phyloP scores from a whole-genome alignment of 2,113 vertebrate species.

The Sakesphorus luctuosus region DNA sequence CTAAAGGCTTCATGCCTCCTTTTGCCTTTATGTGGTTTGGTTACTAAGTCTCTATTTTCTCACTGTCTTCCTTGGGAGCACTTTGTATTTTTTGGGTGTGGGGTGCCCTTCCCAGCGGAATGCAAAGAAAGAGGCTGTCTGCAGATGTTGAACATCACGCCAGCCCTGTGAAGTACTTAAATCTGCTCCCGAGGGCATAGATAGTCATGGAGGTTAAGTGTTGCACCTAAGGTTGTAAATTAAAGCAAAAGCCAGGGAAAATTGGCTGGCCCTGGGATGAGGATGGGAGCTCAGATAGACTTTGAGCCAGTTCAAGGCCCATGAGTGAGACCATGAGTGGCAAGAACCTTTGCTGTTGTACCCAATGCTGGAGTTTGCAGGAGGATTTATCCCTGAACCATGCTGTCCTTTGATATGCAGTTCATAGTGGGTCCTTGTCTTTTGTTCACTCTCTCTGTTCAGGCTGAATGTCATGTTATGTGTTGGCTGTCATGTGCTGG shows the following conservation, averaged over 20 bases:
- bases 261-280: not conserved
- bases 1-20: not conserved
- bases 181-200: not conserved
- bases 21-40: not conserved
- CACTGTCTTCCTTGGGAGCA: not conserved
- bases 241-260: not conserved
- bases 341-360: not conserved
- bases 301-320: not conserved
- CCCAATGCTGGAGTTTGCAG: not conserved
- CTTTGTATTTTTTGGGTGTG: not conserved
- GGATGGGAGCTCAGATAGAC: not conserved
- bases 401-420: not conserved
- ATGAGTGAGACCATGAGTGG: not conserved
- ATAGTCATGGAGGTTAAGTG: not conserved
- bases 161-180: not conserved
- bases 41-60: not conserved
- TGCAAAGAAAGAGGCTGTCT: not conserved
- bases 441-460: not conserved
- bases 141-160: not conserved
- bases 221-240: not conserved
- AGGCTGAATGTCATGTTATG: accelerated
- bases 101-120: accelerated
- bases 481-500: not conserved
- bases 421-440: not conserved
- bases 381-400: not conserved